phyloP scores from a whole-genome alignment of 92 coral and sea anemone species.

The Plumapathes pennacea region DNA sequence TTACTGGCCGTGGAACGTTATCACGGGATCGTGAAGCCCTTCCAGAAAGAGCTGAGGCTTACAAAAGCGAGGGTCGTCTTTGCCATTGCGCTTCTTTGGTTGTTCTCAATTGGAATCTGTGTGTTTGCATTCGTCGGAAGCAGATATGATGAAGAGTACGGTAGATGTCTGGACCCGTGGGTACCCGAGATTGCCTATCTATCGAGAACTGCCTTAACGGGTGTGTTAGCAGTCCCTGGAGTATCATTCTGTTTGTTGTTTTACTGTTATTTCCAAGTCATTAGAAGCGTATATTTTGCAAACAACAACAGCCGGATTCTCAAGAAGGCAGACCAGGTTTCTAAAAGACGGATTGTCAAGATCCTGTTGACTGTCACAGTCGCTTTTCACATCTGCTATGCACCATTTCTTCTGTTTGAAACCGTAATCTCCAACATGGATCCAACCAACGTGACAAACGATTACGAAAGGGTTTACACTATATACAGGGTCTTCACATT shows the following conservation, averaged over 20 bases:
- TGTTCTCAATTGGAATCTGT: neutral
- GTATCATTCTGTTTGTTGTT: no score
- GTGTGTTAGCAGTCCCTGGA: no score
- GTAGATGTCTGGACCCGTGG: constrained; percentile 34
- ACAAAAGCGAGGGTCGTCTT: neutral
- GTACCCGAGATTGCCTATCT: neutral
- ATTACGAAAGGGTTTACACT: constrained; percentile 16
- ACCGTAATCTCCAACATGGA: constrained; percentile 10
- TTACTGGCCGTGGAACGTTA: constrained; percentile 28
- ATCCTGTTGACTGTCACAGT: constrained; percentile 22
- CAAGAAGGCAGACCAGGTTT: neutral
- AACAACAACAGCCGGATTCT: neutral
- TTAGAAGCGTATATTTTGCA: constrained; percentile 9
- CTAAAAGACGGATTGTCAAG: constrained; percentile 15
- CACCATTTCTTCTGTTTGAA: constrained; percentile 21
- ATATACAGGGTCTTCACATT: constrained; percentile 20
- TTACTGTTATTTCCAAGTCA: constrained; percentile 17
- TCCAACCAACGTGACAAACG: neutral
- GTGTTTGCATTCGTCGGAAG: constrained; percentile 18
- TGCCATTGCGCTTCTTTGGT: constrained; percentile 7
- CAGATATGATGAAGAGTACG: constrained; percentile 9
- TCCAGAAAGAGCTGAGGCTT: neutral
- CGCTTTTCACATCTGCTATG: constrained; percentile 16
- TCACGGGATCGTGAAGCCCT: constrained; percentile 29
- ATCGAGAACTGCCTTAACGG: neutral